Evolutionary conservation across 2,888 invertebrate genomes (phyloP).

Genomic region (Nymphalis urticae): DNA sequence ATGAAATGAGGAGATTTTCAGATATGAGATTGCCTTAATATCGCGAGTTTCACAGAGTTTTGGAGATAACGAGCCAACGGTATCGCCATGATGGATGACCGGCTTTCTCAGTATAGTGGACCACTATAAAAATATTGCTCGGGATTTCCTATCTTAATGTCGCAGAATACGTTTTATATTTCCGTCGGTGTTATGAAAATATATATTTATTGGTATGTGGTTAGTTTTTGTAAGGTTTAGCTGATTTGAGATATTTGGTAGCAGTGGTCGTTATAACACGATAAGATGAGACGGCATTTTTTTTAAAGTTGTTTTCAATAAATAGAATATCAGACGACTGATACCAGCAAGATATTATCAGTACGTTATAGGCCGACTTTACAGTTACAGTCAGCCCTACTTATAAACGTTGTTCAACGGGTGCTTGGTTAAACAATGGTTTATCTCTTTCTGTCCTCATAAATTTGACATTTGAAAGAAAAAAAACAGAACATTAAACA

Average conservation of each 20-base stretch:
- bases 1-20: slow-evolving; percentile 45
- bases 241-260: slow-evolving; percentile 30
- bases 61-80: slow-evolving; percentile 41
- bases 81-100: slow-evolving; percentile 45
- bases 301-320: neutral
- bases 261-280: slow-evolving; percentile 21
- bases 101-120: slow-evolving; percentile 15
- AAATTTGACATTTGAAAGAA: too few relatives aligned
- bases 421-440: too few relatives aligned
- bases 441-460: too few relatives aligned
- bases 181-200: neutral
- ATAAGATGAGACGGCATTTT: slow-evolving; percentile 25
- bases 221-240: slow-evolving; percentile 7
- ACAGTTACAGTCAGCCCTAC: neutral
- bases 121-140: neutral
- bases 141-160: slow-evolving; percentile 11
- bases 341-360: too few relatives aligned
- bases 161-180: slow-evolving; percentile 5
- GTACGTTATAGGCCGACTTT: too few relatives aligned
- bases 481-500: neutral
- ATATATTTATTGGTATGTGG: neutral
- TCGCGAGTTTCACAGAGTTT: slow-evolving; percentile 41
- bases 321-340: too few relatives aligned
- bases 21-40: slow-evolving; percentile 45
- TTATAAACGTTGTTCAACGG: neutral